Conservation (phyloP, 2,888 invertebrate species). For the Patella caerulea region DNA sequence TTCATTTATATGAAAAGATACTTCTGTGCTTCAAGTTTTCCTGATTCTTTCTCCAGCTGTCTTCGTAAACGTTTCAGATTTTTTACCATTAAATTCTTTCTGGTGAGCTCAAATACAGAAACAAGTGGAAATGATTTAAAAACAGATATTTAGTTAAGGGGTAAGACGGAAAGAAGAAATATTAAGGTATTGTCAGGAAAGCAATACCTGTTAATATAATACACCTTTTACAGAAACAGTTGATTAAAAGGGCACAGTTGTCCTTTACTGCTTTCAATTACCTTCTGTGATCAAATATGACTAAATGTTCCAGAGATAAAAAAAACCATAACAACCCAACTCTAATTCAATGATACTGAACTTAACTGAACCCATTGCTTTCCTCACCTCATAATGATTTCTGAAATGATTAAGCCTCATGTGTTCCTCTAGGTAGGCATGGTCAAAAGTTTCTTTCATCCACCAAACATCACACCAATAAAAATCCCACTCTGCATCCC, state of each 20-base stretch:
- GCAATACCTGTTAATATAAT: too few relatives aligned
- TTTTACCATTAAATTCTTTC: constrained; percentile 76
- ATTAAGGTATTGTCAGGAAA: too few relatives aligned
- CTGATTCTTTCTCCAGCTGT: constrained; percentile 67
- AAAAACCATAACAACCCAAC: not conserved
- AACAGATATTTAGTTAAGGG: too few relatives aligned
- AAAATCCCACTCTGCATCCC: constrained; percentile 75
- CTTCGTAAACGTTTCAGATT: constrained; percentile 74
- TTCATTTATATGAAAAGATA: constrained; percentile 39
- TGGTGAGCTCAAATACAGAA: constrained; percentile 72
- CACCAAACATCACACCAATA: constrained; percentile 77
- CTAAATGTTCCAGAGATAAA: not conserved
- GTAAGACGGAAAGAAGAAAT: too few relatives aligned
- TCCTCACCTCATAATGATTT: constrained; percentile 75
- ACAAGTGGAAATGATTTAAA: too few relatives aligned
- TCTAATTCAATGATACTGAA: not conserved
- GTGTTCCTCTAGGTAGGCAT: constrained; percentile 72
- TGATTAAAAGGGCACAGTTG: too few relatives aligned
- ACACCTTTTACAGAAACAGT: too few relatives aligned
- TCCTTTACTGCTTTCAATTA: too few relatives aligned
- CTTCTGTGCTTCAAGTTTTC: constrained; percentile 72
- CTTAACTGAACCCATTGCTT: not conserved
- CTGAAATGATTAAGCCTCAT: constrained; percentile 77
- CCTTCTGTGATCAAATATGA: not conserved
- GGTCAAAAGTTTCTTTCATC: constrained; percentile 73